Conservation (phyloP, 2,113 vertebrate species). For the Coregonus clupeaformis region DNA sequence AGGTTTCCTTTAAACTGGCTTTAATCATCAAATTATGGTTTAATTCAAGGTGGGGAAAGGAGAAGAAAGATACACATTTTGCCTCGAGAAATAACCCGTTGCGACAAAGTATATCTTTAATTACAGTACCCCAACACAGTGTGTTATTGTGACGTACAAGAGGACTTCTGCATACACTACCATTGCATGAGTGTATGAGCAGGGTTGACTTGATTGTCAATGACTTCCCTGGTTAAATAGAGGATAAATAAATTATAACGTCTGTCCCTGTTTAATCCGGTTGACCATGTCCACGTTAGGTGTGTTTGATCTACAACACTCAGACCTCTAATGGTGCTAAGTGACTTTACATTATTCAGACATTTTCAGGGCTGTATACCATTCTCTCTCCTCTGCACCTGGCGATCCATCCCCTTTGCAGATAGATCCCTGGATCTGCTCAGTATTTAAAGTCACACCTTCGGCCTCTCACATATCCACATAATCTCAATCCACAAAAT, state of each 20-base stretch:
- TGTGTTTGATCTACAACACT: constrained; percentile 65
- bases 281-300: constrained; percentile 53
- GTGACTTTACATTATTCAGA: constrained; percentile 67
- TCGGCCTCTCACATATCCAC: constrained; percentile 10
- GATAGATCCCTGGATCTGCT: too few relatives aligned
- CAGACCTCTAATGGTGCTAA: constrained; percentile 64
- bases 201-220: too few relatives aligned
- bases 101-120: constrained; percentile 58
- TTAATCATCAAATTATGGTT: constrained; percentile 72
- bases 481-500: too few relatives aligned
- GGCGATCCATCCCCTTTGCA: constrained; percentile 16
- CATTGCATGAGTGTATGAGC: constrained; percentile 60
- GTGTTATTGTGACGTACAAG: constrained; percentile 50
- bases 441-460: background rate
- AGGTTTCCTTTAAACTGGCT: constrained; percentile 74
- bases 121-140: constrained; percentile 51
- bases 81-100: constrained; percentile 69
- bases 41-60: constrained; percentile 65
- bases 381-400: constrained; percentile 42
- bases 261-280: constrained; percentile 41
- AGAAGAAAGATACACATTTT: constrained; percentile 44
- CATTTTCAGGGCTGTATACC: constrained; percentile 49
- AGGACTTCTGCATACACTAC: constrained; percentile 35
- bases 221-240: background rate
- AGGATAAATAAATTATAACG: constrained; percentile 20